Conservation (phyloP, 1,140 invertebrate species). For the Papilio glaucus region DNA sequence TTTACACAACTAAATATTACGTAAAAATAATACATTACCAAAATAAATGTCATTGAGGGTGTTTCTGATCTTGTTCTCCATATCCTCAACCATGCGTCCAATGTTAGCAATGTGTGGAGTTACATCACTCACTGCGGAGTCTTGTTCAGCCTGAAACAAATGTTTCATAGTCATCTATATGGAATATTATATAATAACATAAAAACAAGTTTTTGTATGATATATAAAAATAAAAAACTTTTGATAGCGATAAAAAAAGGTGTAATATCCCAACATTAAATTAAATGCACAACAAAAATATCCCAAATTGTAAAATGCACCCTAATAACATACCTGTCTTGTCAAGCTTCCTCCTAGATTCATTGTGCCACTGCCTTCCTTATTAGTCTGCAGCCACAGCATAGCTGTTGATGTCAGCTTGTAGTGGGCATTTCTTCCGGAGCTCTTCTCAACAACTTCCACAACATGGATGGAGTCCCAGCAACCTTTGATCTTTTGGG, state of each 20-base stretch:
- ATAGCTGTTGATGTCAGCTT: slow-evolving; percentile 99
- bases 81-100: slow-evolving; percentile 97
- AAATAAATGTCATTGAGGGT: slow-evolving; percentile 99
- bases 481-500: slow-evolving; percentile 98
- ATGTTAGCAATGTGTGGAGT: slow-evolving; percentile 99
- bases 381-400: slow-evolving; percentile 99
- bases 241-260: no score
- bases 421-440: slow-evolving; percentile 97
- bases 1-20: background rate
- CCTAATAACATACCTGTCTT: slow-evolving; percentile 88
- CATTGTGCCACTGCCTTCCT: slow-evolving; percentile 98
- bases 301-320: no score
- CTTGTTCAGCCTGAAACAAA: slow-evolving; percentile 91
- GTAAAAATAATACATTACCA: slow-evolving; percentile 81
- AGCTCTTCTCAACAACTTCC: slow-evolving; percentile 98
- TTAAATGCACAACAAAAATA: no score
- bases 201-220: no score
- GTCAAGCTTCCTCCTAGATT: slow-evolving; percentile 99
- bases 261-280: no score
- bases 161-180: slow-evolving; percentile 2
- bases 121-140: slow-evolving; percentile 94
- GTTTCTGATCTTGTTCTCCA: slow-evolving; percentile 99
- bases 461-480: slow-evolving; percentile 99
- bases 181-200: background rate
- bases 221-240: no score